Percentiles rank a stretch among this genome's conserved stretches.
phyloP scores from a whole-genome alignment of 2,888 invertebrate species.

The Bedellia somnulentella region DNA sequence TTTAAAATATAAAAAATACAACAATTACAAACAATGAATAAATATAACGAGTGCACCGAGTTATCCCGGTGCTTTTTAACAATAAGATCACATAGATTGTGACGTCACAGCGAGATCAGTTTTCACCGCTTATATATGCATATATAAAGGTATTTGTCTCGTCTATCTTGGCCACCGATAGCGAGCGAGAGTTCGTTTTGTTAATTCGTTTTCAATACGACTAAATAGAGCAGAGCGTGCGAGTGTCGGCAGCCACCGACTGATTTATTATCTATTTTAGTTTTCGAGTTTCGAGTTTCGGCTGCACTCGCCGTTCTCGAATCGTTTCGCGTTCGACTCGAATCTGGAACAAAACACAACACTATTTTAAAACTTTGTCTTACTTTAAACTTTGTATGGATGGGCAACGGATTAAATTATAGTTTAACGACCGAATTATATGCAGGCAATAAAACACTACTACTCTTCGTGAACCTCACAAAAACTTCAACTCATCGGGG shows the following conservation, averaged over 20 bases:
- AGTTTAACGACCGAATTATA: too few relatives aligned
- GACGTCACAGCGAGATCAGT: conserved; percentile 59
- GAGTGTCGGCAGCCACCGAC: conserved; percentile 46
- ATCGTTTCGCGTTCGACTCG: conserved; percentile 39
- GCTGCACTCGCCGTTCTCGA: conserved; percentile 36
- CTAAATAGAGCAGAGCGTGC: conserved; percentile 46
- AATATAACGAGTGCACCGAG: too few relatives aligned
- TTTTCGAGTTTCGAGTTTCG: conserved; percentile 27
- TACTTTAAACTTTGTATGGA: too few relatives aligned
- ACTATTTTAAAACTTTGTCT: too few relatives aligned
- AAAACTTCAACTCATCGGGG: too few relatives aligned
- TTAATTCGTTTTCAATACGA: conserved; percentile 34
- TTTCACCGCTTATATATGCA: conserved; percentile 49
- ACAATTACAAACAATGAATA: too few relatives aligned
- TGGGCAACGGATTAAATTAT: too few relatives aligned
- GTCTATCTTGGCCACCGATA: conserved; percentile 52
- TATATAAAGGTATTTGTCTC: conserved; percentile 35
- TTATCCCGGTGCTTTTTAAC: too few relatives aligned
- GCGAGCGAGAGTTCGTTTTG: conserved; percentile 39
- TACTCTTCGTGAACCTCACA: too few relatives aligned
- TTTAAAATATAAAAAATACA: too few relatives aligned
- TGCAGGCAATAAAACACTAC: too few relatives aligned
- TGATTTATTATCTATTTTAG: conserved; percentile 30
- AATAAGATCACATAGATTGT: too few relatives aligned
- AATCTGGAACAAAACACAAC: conserved; percentile 49